Conservation (phyloP, 1,140 invertebrate species). For the Caligus rogercresseyi region DNA sequence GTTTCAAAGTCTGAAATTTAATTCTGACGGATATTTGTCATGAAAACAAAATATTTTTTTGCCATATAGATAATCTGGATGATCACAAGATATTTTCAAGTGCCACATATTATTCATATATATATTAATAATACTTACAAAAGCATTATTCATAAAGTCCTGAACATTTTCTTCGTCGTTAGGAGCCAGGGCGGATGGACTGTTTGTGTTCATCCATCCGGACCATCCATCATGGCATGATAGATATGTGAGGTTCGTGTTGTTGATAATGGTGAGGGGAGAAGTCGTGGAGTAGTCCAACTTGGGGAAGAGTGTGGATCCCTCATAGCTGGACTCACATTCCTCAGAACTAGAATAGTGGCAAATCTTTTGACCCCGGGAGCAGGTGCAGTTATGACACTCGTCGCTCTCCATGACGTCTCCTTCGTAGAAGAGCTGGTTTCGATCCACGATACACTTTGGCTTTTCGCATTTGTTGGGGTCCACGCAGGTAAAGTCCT, state of each 20-base stretch:
- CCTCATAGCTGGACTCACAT: background rate
- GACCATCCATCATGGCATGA: slow-evolving; percentile 49
- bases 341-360: background rate
- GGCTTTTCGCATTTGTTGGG: slow-evolving; percentile 43
- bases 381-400: slow-evolving; percentile 49
- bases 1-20: too few species aligned
- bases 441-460: slow-evolving; percentile 47
- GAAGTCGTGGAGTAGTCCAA: background rate
- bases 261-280: background rate
- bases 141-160: slow-evolving; percentile 13
- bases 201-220: slow-evolving; percentile 47
- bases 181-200: slow-evolving; percentile 24
- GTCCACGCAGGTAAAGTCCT: slow-evolving; percentile 49
- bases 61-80: too few species aligned
- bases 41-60: too few species aligned
- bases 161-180: slow-evolving; percentile 45
- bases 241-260: background rate
- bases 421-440: slow-evolving; percentile 48
- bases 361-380: background rate
- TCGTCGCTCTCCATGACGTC: slow-evolving; percentile 50
- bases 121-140: slow-evolving; percentile 35
- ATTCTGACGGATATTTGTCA: too few species aligned
- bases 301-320: background rate
- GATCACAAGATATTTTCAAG: too few species aligned
- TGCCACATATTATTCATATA: too few species aligned